A percentile compares a stretch with the other conserved stretches of the same genome.
Conservation (phyloP, 2,797 vertebrate genomes). For the Hemibagrus guttatus region DNA sequence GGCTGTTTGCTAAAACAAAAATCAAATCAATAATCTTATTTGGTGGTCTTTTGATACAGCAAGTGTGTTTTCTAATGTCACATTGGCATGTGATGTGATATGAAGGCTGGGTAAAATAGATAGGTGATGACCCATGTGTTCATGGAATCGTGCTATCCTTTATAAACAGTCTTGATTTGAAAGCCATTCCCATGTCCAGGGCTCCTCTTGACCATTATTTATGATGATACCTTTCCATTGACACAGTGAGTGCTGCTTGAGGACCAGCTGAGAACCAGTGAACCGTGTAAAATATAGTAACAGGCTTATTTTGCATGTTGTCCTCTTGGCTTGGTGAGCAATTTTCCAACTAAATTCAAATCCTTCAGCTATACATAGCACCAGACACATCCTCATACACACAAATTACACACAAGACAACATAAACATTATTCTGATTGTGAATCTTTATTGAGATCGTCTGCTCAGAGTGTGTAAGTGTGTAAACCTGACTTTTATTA, state of each 20-base stretch:
- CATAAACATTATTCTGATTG: neutral
- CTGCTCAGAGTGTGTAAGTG: neutral
- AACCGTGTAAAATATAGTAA: neutral
- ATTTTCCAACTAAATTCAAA: neutral
- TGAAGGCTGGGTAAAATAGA: neutral
- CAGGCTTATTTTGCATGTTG: neutral
- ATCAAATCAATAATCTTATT: neutral
- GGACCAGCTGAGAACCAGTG: neutral
- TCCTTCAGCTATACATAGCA: neutral
- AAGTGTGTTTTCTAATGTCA: neutral
- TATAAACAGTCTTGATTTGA: neutral
- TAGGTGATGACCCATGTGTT: neutral
- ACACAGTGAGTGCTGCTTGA: neutral
- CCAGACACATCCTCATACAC: neutral
- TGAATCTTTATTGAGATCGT: neutral
- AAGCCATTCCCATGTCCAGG: neutral
- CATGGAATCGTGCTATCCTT: neutral
- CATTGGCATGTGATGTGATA: neutral
- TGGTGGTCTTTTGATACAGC: neutral
- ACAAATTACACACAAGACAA: neutral
- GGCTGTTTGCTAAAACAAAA: neutral
- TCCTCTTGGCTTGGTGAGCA: neutral
- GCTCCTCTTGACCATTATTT: neutral
- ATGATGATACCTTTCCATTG: neutral
- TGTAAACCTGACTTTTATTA: neutral